Evolutionary conservation across 2,888 invertebrate genomes (phyloP).

Genomic region (Spodoptera littoralis): DNA sequence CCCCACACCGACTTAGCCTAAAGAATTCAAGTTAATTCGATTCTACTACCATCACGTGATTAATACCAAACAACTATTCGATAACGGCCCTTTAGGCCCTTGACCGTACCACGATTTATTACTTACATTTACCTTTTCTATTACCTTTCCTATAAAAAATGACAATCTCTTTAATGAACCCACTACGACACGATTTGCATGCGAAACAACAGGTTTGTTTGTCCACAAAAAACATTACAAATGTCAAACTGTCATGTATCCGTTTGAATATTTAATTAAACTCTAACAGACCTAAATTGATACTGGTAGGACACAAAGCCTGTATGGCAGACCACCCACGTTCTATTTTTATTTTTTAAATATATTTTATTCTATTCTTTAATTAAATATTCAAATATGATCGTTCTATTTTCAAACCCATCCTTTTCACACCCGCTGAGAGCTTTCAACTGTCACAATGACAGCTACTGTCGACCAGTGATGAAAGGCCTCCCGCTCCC

Average conservation of each 20-base stretch:
- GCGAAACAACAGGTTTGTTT: slow-evolving; percentile 41
- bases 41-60: slow-evolving; percentile 36
- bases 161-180: slow-evolving; percentile 18
- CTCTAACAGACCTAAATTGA: slow-evolving; percentile 11
- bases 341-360: slow-evolving; percentile 42
- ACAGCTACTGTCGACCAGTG: slow-evolving; percentile 65
- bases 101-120: slow-evolving; percentile 37
- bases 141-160: slow-evolving; percentile 24
- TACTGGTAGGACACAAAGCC: slow-evolving; percentile 25
- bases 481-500: slow-evolving; percentile 38
- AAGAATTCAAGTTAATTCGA: slow-evolving; percentile 41
- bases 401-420: slow-evolving; percentile 52
- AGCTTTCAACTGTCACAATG: slow-evolving; percentile 71
- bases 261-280: slow-evolving; percentile 39
- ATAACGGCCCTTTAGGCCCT: slow-evolving; percentile 39
- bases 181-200: slow-evolving; percentile 33
- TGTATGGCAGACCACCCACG: slow-evolving; percentile 25
- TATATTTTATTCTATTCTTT: slow-evolving; percentile 40
- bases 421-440: slow-evolving; percentile 67
- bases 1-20: slow-evolving; percentile 67
- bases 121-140: slow-evolving; percentile 36
- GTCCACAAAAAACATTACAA: slow-evolving; percentile 40
- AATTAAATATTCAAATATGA: slow-evolving; percentile 54
- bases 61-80: slow-evolving; percentile 40
- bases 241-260: slow-evolving; percentile 30